These are phyloP conservation scores for Anguilla marmorata DNA, from an alignment of 2,797 vertebrate genomes.

Conservation along the genomic window DNA sequence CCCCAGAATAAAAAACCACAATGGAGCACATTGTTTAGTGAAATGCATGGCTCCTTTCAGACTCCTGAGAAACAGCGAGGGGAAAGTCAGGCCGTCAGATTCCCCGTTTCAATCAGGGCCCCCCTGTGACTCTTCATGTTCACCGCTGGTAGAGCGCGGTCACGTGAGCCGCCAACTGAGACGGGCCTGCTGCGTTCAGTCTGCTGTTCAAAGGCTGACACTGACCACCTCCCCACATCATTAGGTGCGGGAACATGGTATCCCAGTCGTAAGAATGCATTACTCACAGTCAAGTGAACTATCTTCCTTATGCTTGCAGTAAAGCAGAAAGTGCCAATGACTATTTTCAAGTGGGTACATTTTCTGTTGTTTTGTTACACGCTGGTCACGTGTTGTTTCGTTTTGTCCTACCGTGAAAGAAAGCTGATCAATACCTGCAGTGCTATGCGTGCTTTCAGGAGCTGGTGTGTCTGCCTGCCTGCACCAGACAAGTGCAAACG, in stretches of 20 bases:
- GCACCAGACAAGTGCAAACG: too few relatives aligned
- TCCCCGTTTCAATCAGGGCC: neutral
- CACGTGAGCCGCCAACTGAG: neutral
- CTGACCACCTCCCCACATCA: neutral
- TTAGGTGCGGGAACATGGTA: neutral
- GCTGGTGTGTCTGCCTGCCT: too few relatives aligned
- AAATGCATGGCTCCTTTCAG: neutral
- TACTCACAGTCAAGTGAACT: neutral
- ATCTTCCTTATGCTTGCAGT: neutral
- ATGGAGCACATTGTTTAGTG: slow-evolving; percentile 4
- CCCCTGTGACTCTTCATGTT: neutral
- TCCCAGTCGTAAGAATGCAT: neutral
- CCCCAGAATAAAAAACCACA: neutral
- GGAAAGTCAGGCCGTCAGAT: neutral
- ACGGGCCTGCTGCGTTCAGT: too few relatives aligned
- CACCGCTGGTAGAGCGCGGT: neutral
- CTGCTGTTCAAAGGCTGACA: neutral
- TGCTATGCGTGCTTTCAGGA: too few relatives aligned
- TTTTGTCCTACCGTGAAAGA: too few relatives aligned
- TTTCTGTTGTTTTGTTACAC: neutral
- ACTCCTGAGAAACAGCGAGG: neutral
- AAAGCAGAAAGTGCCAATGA: neutral
- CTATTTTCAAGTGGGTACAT: neutral
- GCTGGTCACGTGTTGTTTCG: too few relatives aligned
- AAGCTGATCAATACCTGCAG: too few relatives aligned